These are phyloP conservation scores for Microcebus ravelobensis DNA, from an alignment of 2,113 vertebrate species.

Conservation along the genomic window DNA sequence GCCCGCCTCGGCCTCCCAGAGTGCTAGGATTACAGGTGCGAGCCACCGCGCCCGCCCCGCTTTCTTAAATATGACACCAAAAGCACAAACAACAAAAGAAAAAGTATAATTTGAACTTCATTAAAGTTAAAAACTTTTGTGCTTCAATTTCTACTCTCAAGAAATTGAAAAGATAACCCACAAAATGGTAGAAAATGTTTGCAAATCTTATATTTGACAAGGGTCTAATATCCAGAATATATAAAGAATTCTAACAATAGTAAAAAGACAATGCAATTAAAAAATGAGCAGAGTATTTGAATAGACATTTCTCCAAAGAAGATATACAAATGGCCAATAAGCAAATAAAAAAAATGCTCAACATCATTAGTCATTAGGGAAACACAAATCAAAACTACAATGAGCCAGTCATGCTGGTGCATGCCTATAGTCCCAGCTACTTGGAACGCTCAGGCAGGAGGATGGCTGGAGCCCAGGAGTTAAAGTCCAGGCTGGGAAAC, in stretches of 20 bases:
- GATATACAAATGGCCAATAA: neutral
- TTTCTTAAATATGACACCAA: neutral
- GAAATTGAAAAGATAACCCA: neutral
- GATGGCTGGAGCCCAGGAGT: too few relatives aligned
- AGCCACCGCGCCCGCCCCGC: too few relatives aligned
- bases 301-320: neutral
- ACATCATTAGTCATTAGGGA: neutral
- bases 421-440: too few relatives aligned
- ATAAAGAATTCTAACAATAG: neutral
- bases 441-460: too few relatives aligned
- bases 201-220: neutral
- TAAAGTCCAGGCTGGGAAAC: too few relatives aligned
- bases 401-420: too few relatives aligned
- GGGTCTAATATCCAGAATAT: neutral
- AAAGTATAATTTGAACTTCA: neutral
- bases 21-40: too few relatives aligned
- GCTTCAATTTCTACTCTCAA: neutral
- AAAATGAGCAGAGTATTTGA: neutral
- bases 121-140: neutral
- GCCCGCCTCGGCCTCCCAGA: too few relatives aligned
- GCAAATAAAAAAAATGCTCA: neutral
- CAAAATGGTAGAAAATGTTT: neutral
- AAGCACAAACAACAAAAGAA: neutral
- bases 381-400: neutral
- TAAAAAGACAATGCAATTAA: neutral